These are phyloP conservation scores for Bilobella aurantiaca DNA, from an alignment of 1,140 invertebrate genomes.

Conservation along the genomic window DNA sequence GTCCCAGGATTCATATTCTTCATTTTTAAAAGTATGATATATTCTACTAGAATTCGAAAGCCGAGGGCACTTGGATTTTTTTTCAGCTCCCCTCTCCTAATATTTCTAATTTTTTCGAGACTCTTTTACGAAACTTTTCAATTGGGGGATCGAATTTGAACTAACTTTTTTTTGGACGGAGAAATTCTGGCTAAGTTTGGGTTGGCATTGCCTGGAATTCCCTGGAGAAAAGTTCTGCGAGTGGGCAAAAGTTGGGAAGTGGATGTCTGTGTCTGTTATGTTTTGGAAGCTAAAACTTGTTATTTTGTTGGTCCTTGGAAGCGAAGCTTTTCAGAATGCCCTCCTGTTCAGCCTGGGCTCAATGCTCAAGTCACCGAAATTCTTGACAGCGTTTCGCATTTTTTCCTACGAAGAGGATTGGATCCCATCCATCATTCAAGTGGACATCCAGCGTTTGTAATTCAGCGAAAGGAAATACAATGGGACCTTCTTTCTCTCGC, in stretches of 20 bases:
- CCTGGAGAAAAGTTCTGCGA: not conserved
- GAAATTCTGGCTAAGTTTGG: too few species aligned
- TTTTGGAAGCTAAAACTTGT: not conserved
- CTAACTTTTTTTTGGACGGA: too few species aligned
- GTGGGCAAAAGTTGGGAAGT: not conserved
- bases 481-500: slow-evolving; percentile 11
- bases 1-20: not conserved
- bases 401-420: not conserved
- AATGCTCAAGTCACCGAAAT: slow-evolving; percentile 2
- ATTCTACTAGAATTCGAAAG: not conserved
- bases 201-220: too few species aligned
- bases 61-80: not conserved
- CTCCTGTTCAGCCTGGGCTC: not conserved
- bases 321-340: not conserved
- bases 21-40: not conserved
- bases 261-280: slow-evolving; percentile 5
- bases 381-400: not conserved
- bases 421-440: slow-evolving; percentile 33
- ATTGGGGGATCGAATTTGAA: too few species aligned
- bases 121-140: too few species aligned
- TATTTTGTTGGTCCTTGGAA: slow-evolving; percentile 9
- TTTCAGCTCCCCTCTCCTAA: too few species aligned
- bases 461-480: slow-evolving; percentile 31
- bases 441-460: slow-evolving; percentile 34
- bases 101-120: too few species aligned